These are phyloP conservation scores for Ryuthela nishihirai DNA, from an alignment of 2,888 invertebrate species.

Conservation along the genomic window DNA sequence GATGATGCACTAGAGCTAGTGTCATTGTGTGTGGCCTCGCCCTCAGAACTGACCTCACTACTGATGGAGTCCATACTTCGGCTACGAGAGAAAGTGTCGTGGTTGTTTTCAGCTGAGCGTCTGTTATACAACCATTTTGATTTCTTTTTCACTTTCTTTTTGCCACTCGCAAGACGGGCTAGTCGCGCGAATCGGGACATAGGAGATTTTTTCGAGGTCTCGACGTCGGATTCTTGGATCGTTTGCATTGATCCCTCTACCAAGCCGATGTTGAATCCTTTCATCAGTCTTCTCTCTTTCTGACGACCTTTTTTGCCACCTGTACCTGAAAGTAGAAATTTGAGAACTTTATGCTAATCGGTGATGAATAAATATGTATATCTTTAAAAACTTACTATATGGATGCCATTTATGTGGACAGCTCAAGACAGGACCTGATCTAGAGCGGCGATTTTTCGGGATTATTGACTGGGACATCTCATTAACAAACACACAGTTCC, in stretches of 20 bases:
- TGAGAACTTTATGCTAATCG: too few relatives aligned
- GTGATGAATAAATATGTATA: too few relatives aligned
- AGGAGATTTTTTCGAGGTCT: conserved; percentile 25
- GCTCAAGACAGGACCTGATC: too few relatives aligned
- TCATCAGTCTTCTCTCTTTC: conserved; percentile 87
- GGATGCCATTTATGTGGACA: too few relatives aligned
- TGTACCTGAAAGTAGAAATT: conserved; percentile 57
- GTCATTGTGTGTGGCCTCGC: conserved; percentile 33
- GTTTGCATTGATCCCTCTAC: conserved; percentile 27
- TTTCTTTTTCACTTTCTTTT: conserved; percentile 20
- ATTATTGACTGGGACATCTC: too few relatives aligned
- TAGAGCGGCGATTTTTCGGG: too few relatives aligned
- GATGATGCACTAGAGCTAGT: conserved; percentile 35
- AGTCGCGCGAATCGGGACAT: conserved; percentile 19
- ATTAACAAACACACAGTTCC: too few relatives aligned
- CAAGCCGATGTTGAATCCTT: conserved; percentile 73
- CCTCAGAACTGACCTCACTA: conserved; percentile 31
- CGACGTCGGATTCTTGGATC: conserved; percentile 20
- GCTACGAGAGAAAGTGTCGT: conserved; percentile 21
- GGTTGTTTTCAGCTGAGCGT: conserved; percentile 10
- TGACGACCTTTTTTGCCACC: conserved; percentile 91
- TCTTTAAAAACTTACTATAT: too few relatives aligned
- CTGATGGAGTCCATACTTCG: conserved; percentile 33
- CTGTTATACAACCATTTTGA: conserved; percentile 29
- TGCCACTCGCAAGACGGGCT: conserved; percentile 27